Conservation (phyloP, 2,113 vertebrate genomes). For the Plotosus lineatus region DNA sequence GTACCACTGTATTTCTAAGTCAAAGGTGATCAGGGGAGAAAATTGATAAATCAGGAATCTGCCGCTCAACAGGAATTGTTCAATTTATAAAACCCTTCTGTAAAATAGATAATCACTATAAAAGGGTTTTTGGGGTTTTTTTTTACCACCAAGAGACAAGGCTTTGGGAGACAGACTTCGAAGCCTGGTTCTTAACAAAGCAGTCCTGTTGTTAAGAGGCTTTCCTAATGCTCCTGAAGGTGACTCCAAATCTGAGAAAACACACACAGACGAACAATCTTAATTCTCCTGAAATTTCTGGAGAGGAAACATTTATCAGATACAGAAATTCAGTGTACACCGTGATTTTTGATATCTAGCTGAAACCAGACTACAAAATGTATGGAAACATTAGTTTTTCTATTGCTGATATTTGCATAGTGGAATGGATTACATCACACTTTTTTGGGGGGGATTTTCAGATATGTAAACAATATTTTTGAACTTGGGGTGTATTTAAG, state of each 20-base stretch:
- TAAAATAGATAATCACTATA: not conserved
- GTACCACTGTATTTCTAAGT: no score
- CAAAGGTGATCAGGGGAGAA: not conserved
- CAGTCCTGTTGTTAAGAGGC: constrained; percentile 52
- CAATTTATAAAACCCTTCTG: not conserved
- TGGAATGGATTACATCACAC: not conserved
- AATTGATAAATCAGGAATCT: not conserved
- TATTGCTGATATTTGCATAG: not conserved
- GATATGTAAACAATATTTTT: not conserved
- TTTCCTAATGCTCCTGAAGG: constrained; percentile 20
- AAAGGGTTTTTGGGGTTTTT: not conserved
- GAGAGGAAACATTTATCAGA: not conserved
- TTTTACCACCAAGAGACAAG: constrained; percentile 56
- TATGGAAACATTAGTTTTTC: not conserved
- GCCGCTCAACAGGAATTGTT: not conserved
- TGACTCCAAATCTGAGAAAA: constrained; percentile 27
- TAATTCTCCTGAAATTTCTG: not conserved
- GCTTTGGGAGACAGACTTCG: constrained; percentile 49
- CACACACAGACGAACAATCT: not conserved
- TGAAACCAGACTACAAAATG: not conserved
- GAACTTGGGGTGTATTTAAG: no score
- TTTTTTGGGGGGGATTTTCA: no score
- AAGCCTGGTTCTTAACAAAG: constrained; percentile 52
- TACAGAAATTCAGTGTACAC: not conserved
- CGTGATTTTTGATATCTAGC: not conserved